A percentile compares a stretch with the other conserved stretches of the same genome.
These are phyloP conservation scores for Metaphire vulgaris DNA, from an alignment of 1,140 invertebrate genomes.

Conservation along the genomic window DNA sequence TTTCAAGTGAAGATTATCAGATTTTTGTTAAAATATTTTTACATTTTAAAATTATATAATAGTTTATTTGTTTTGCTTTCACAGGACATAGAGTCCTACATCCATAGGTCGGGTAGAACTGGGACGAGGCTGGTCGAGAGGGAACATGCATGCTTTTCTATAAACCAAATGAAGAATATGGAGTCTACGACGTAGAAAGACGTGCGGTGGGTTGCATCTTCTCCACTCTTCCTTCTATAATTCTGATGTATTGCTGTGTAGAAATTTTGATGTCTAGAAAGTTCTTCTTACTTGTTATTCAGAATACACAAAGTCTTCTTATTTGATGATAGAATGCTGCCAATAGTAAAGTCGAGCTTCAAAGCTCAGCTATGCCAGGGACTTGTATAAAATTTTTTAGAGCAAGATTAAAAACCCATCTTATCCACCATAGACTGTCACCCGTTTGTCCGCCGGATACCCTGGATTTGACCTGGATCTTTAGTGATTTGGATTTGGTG, in stretches of 20 bases:
- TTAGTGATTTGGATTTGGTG: no score
- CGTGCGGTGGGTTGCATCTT: slow-evolving; percentile 46
- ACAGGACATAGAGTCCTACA: slow-evolving; percentile 20
- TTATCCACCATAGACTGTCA: no score
- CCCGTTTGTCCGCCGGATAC: no score
- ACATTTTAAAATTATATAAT: no score
- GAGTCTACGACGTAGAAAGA: slow-evolving; percentile 39
- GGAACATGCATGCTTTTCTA: slow-evolving; percentile 48
- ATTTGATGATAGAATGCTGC: background rate
- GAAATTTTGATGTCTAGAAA: no score
- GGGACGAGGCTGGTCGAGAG: slow-evolving; percentile 45
- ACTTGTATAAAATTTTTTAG: background rate
- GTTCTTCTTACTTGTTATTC: no score
- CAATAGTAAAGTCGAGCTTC: background rate
- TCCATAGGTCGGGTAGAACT: slow-evolving; percentile 45
- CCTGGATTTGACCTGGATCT: no score
- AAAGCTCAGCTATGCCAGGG: background rate
- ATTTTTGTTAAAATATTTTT: no score
- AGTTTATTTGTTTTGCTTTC: background rate
- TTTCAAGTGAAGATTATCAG: no score
- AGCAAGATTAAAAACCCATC: no score
- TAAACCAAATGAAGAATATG: slow-evolving; percentile 39
- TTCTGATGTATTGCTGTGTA: no score
- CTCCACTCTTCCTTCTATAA: no score
- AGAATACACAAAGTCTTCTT: background rate